These are phyloP conservation scores for Laticauda laticaudata DNA, from an alignment of 2,113 vertebrate genomes.

Conservation along the genomic window DNA sequence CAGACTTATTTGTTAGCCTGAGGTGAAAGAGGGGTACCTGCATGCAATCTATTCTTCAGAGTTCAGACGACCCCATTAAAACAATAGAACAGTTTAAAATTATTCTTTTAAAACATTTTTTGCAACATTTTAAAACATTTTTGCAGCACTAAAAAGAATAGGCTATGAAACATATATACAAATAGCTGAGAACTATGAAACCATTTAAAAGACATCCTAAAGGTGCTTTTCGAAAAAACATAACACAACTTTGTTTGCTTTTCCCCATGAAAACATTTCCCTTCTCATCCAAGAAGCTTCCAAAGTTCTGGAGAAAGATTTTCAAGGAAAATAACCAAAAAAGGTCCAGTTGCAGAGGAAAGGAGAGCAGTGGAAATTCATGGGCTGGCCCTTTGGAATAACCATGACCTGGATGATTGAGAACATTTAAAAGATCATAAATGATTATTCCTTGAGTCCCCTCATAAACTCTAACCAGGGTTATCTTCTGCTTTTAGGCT, in stretches of 20 bases:
- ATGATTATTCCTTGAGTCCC: not conserved
- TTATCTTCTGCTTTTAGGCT: not conserved
- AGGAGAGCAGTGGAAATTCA: too few relatives aligned
- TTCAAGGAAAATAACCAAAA: too few relatives aligned
- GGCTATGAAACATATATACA: not conserved
- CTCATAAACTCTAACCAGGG: not conserved
- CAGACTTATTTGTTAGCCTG: too few relatives aligned
- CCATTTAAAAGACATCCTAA: not conserved
- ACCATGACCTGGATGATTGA: not conserved
- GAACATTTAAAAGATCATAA: not conserved
- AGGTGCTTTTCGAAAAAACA: too few relatives aligned
- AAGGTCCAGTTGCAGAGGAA: too few relatives aligned
- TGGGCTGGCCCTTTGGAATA: too few relatives aligned
- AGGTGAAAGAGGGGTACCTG: too few relatives aligned
- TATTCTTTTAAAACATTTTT: not conserved
- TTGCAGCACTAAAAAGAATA: not conserved
- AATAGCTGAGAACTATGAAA: not conserved
- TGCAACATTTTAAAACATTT: not conserved
- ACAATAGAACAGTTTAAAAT: not conserved
- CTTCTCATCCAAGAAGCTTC: not conserved
- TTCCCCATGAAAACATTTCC: not conserved
- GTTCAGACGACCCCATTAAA: not conserved
- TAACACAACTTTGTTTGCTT: not conserved
- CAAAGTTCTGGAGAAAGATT: too few relatives aligned
- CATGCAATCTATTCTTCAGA: not conserved